phyloP scores from a whole-genome alignment of 1,140 invertebrate genomes.

The Brachionus rubens region DNA sequence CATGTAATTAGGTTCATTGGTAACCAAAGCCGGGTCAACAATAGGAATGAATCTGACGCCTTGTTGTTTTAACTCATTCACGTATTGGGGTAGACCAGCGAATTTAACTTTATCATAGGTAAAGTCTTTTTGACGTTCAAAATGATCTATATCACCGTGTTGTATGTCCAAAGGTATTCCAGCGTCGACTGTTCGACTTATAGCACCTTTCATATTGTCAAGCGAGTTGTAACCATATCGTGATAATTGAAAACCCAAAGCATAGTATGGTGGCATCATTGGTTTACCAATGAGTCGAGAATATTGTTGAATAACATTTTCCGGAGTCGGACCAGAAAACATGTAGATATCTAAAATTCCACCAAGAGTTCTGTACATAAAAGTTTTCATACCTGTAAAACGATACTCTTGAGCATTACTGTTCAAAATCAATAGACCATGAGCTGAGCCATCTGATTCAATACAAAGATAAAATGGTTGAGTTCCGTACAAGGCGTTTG shows the following conservation, averaged over 20 bases:
- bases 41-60: conserved; percentile 60
- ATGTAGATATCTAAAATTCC: conserved; percentile 62
- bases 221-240: conserved; percentile 56
- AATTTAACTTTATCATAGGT: conserved; percentile 58
- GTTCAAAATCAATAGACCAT: conserved; percentile 38
- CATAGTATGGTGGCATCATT: conserved; percentile 62
- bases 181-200: conserved; percentile 8
- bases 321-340: conserved; percentile 62
- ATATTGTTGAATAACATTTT: conserved; percentile 51
- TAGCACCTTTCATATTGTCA: conserved; percentile 48
- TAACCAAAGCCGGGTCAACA: conserved; percentile 54
- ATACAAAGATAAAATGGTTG: conserved; percentile 41
- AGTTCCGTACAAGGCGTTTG: conserved; percentile 17
- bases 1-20: conserved; percentile 52
- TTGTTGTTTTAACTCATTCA: conserved; percentile 55
- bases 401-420: conserved; percentile 50
- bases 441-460: conserved; percentile 19
- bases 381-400: conserved; percentile 49
- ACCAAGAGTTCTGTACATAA: conserved; percentile 56
- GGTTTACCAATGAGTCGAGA: conserved; percentile 58
- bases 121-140: conserved; percentile 58
- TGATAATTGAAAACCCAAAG: conserved; percentile 63
- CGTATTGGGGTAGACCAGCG: conserved; percentile 55
- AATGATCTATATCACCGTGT: conserved; percentile 61
- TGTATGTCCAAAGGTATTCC: conserved; percentile 53